These are phyloP conservation scores for Caenorhabditis parvicauda DNA, from an alignment of 2,888 invertebrate species.

Conservation along the genomic window DNA sequence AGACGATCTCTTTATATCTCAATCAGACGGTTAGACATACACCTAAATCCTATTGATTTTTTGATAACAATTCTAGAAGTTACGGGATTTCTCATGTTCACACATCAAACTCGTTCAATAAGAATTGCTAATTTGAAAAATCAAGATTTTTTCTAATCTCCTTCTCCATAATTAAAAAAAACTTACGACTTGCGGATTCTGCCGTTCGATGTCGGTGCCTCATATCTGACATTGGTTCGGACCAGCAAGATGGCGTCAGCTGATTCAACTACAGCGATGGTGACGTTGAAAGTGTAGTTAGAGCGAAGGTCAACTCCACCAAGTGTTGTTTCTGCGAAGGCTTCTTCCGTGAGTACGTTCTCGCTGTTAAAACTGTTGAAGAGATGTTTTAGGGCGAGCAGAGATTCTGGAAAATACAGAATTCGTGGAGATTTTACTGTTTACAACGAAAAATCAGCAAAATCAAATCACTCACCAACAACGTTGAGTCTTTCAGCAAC, in stretches of 20 bases:
- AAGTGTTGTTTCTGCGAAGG: conserved; percentile 71
- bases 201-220: conserved; percentile 92
- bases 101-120: too few relatives aligned
- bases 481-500: conserved; percentile 72
- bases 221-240: conserved; percentile 94
- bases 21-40: too few relatives aligned
- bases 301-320: conserved; percentile 63
- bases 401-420: conserved; percentile 66
- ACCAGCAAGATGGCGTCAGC: conserved; percentile 87
- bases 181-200: conserved; percentile 80
- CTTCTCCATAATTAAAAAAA: not conserved
- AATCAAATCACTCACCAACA: conserved; percentile 48
- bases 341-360: conserved; percentile 82
- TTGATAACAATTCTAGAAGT: too few relatives aligned
- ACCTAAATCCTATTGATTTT: too few relatives aligned
- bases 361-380: conserved; percentile 84
- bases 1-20: too few relatives aligned
- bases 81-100: too few relatives aligned
- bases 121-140: too few relatives aligned
- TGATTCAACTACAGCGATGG: conserved; percentile 85
- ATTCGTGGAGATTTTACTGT: too few relatives aligned
- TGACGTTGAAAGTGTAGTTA: conserved; percentile 86
- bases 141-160: too few relatives aligned
- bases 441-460: conserved; percentile 62
- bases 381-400: conserved; percentile 88